Evolutionary conservation across 2,888 invertebrate species (phyloP).

Genomic region (Cyclophora albipunctata): DNA sequence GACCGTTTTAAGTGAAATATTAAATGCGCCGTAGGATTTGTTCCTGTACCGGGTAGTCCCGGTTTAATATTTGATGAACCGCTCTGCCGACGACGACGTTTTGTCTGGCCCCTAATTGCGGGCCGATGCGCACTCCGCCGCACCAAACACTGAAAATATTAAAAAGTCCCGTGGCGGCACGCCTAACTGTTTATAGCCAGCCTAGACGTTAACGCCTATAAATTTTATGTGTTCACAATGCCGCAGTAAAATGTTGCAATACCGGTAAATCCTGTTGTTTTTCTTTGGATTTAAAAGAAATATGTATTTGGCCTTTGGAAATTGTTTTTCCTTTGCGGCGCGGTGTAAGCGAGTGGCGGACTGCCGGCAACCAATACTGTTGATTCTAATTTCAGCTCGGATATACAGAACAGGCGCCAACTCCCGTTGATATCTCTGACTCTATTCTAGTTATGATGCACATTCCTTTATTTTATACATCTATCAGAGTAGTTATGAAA

Average conservation of each 20-base stretch:
- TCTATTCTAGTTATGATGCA: neutral
- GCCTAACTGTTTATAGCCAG: conserved; percentile 61
- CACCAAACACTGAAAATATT: conserved; percentile 43
- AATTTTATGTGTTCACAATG: conserved; percentile 65
- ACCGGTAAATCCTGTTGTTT: conserved; percentile 58
- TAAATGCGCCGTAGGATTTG: conserved; percentile 63
- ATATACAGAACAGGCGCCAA: conserved; percentile 25
- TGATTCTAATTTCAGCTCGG: conserved; percentile 54
- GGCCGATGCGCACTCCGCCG: conserved; percentile 44
- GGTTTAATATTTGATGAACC: conserved; percentile 64
- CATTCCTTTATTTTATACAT: neutral
- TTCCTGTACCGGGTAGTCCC: conserved; percentile 39
- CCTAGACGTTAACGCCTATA: conserved; percentile 64
- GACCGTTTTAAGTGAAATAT: conserved; percentile 69
- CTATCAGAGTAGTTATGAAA: too few species aligned
- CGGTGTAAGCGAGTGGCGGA: conserved; percentile 9
- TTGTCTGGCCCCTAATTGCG: conserved; percentile 61
- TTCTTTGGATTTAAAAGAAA: conserved; percentile 46
- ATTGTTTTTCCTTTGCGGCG: conserved; percentile 30
- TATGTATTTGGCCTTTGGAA: conserved; percentile 33
- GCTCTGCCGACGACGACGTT: conserved; percentile 45
- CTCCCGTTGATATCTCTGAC: neutral
- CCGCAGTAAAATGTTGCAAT: conserved; percentile 64
- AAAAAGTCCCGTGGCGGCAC: conserved; percentile 47
- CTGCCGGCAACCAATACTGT: conserved; percentile 20